phyloP scores from a whole-genome alignment of 2,797 vertebrate genomes.

The Sardinella longiceps region DNA sequence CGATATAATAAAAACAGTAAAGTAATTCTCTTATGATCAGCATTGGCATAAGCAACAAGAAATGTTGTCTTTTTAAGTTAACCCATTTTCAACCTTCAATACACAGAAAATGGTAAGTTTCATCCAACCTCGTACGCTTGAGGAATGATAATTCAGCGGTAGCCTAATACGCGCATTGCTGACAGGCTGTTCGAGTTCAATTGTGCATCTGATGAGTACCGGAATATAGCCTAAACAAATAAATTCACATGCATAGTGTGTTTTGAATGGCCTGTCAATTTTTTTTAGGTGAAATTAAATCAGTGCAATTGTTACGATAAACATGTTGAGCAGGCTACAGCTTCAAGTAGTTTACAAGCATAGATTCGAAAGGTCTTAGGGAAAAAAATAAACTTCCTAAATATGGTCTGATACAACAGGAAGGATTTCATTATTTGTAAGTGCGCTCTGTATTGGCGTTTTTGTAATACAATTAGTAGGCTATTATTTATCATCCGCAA shows the following conservation, averaged over 20 bases:
- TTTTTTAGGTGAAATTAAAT: not conserved
- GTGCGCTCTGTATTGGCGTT: not conserved
- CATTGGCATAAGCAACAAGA: not conserved
- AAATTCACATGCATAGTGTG: not conserved
- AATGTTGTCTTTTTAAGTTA: not conserved
- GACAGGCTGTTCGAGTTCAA: not conserved
- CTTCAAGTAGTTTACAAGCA: not conserved
- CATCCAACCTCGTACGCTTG: conserved; percentile 18
- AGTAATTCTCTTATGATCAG: not conserved
- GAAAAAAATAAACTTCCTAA: not conserved
- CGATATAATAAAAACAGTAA: not conserved
- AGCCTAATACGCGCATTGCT: not conserved
- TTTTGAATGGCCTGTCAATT: not conserved
- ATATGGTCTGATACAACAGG: not conserved
- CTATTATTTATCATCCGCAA: not conserved
- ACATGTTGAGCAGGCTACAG: not conserved
- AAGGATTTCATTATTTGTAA: too few species aligned
- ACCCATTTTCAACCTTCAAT: not conserved
- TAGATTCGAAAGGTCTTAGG: not conserved
- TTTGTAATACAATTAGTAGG: not conserved
- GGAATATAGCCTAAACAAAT: not conserved
- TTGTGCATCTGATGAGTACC: not conserved
- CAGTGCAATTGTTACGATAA: not conserved
- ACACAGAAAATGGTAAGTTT: conserved; percentile 37
- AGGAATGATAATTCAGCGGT: conserved; percentile 39